Conservation (phyloP, 2,113 vertebrate species). For the Catagonus wagneri region DNA sequence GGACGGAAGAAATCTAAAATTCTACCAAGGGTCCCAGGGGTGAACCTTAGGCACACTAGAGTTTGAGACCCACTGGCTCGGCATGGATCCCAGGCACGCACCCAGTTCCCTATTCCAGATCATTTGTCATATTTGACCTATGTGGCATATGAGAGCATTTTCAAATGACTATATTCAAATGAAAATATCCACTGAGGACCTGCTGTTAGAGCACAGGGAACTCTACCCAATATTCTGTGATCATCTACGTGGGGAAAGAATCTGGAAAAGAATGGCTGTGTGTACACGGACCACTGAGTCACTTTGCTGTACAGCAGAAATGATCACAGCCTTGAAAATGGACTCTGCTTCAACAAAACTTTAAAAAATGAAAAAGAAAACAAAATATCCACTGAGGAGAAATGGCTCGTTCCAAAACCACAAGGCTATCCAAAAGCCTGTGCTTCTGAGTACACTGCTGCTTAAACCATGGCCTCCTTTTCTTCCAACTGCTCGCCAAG, state of each 20-base stretch:
- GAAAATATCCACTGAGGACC: not conserved
- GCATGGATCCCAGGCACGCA: not conserved
- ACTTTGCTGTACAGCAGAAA: no score
- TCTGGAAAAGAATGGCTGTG: no score
- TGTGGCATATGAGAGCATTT: not conserved
- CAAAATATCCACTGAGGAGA: not conserved
- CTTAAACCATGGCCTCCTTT: not conserved
- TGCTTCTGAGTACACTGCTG: not conserved
- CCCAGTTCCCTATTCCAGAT: not conserved
- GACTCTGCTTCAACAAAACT: no score
- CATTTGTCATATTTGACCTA: not conserved
- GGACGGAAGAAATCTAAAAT: not conserved
- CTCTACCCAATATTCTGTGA: no score
- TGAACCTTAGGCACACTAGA: not conserved
- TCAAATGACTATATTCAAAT: not conserved
- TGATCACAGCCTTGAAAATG: no score
- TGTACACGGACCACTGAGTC: no score
- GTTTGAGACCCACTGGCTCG: not conserved
- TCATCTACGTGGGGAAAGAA: no score
- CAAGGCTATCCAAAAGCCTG: not conserved
- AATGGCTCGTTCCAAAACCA: not conserved
- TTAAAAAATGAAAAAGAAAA: not conserved
- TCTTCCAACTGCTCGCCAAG: not conserved
- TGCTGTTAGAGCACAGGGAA: no score
- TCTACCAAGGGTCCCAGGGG: not conserved